Evolutionary conservation across 1,140 invertebrate species (phyloP).

Genomic region (Hylaeus volcanicus): DNA sequence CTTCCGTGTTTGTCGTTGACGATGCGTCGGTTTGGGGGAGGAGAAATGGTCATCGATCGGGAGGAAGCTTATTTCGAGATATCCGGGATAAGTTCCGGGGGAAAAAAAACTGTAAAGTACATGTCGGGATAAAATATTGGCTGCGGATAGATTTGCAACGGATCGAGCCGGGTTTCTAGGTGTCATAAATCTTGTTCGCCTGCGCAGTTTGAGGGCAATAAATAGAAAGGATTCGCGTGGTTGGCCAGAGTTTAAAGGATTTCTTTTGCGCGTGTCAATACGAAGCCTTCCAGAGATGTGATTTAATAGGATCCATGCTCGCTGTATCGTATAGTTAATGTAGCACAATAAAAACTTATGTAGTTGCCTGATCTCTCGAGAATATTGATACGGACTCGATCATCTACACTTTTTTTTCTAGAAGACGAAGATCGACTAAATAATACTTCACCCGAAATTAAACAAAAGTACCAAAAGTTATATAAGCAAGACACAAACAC

Average conservation of each 20-base stretch:
- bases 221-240: conserved; percentile 43
- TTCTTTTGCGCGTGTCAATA: conserved; percentile 21
- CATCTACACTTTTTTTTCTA: no score
- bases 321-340: not conserved
- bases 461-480: no score
- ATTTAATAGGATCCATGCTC: not conserved
- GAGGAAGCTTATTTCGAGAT: conserved; percentile 58
- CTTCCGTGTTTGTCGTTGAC: conserved; percentile 37
- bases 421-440: no score
- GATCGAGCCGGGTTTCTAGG: conserved; percentile 53
- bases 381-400: no score
- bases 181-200: conserved; percentile 57
- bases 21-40: not conserved
- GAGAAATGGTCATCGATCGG: conserved; percentile 28
- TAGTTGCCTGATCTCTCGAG: no score
- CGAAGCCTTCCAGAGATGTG: not conserved
- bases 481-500: no score
- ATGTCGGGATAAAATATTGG: conserved; percentile 54
- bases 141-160: conserved; percentile 61
- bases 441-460: no score
- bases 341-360: not conserved
- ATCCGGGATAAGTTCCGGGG: conserved; percentile 54
- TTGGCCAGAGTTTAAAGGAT: conserved; percentile 41
- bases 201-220: conserved; percentile 40
- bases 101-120: conserved; percentile 56